phyloP scores from a whole-genome alignment of 2,888 invertebrate species.

The Yponomeuta cagnagella region DNA sequence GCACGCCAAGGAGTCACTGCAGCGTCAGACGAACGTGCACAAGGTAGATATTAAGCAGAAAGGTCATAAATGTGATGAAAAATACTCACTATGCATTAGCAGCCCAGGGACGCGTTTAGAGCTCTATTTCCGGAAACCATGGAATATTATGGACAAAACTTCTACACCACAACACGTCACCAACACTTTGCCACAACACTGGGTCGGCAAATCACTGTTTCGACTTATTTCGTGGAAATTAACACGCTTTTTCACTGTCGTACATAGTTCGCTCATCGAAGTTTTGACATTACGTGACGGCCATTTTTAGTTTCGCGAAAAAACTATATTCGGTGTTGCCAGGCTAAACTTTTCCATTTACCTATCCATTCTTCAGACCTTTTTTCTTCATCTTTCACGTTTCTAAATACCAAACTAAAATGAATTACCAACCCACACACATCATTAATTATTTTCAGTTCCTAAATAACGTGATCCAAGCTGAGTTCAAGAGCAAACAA shows the following conservation, averaged over 20 bases:
- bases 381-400: too few species aligned
- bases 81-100: conserved; percentile 64
- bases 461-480: not conserved
- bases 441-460: not conserved
- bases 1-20: conserved; percentile 7
- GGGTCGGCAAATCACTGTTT: conserved; percentile 32
- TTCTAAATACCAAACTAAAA: too few species aligned
- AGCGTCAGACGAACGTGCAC: conserved; percentile 17
- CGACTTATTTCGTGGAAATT: conserved; percentile 37
- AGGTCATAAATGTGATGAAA: conserved; percentile 26
- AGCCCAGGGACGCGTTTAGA: conserved; percentile 36
- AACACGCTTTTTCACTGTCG: conserved; percentile 47
- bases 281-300: conserved; percentile 30
- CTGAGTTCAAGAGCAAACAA: not conserved
- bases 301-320: conserved; percentile 59
- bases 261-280: conserved; percentile 44
- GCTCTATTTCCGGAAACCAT: conserved; percentile 36
- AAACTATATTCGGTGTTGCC: conserved; percentile 58
- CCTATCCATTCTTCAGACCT: not conserved
- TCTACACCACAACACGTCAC: conserved; percentile 29
- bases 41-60: conserved; percentile 12
- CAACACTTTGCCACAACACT: conserved; percentile 42
- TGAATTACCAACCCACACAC: too few species aligned
- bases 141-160: conserved; percentile 29
- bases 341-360: conserved; percentile 21